Evolutionary conservation across 2,888 invertebrate species (phyloP).

Genomic region (Mythimna loreyi): DNA sequence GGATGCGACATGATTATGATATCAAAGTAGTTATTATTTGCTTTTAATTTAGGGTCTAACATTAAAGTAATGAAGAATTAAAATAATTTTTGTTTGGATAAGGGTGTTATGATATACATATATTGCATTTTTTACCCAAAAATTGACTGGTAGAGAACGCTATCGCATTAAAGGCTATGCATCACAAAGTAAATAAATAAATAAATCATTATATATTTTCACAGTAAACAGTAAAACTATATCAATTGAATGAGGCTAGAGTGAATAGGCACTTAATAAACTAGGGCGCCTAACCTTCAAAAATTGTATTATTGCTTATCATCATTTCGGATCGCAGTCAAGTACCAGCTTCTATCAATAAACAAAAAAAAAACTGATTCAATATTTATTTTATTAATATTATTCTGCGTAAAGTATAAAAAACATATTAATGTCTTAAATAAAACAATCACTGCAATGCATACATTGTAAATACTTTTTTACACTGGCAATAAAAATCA

Average conservation of each 20-base stretch:
- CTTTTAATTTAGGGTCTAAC: neutral
- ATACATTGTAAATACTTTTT: constrained; percentile 23
- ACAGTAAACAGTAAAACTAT: no score
- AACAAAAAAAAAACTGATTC: neutral
- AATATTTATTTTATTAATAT: constrained; percentile 9
- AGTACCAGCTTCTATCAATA: no score
- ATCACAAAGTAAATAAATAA: no score
- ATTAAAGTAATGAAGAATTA: neutral
- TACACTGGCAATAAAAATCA: constrained; percentile 9
- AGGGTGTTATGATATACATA: no score
- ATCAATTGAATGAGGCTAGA: no score
- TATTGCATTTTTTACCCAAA: no score
- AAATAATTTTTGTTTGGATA: neutral
- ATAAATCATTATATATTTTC: no score
- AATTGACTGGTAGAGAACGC: neutral
- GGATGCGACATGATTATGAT: constrained; percentile 29
- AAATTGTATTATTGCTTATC: no score
- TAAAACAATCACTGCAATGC: constrained; percentile 17
- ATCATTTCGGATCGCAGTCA: no score
- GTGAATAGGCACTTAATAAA: no score
- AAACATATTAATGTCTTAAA: constrained; percentile 16
- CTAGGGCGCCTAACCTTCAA: no score
- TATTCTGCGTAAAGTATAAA: neutral
- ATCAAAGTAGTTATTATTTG: constrained; percentile 2
- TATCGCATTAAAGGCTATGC: no score